Evolutionary conservation across 1,140 invertebrate species (phyloP).

Genomic region (Cardiocondyla obscurior): DNA sequence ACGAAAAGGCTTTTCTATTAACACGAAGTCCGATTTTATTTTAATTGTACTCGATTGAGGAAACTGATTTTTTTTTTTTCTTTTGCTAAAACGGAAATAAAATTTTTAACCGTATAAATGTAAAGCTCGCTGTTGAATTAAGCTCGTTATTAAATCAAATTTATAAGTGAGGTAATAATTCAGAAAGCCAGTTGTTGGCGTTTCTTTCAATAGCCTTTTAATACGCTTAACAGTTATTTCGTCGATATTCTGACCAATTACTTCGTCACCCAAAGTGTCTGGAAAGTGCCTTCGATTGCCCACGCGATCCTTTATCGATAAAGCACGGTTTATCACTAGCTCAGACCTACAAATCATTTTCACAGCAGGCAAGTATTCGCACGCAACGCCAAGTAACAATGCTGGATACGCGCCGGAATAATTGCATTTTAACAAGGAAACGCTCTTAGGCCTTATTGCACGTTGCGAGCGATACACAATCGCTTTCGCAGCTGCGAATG

Average conservation of each 20-base stretch:
- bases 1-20: not conserved
- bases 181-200: conserved; percentile 58
- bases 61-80: no score
- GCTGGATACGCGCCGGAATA: conserved; percentile 49
- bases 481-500: conserved; percentile 29
- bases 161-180: conserved; percentile 66
- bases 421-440: conserved; percentile 57
- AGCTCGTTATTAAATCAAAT: no score
- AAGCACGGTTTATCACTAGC: conserved; percentile 1
- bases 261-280: conserved; percentile 31
- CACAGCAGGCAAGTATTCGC: conserved; percentile 20
- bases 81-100: not conserved
- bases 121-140: conserved; percentile 33
- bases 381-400: conserved; percentile 42
- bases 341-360: conserved; percentile 43
- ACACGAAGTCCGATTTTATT: not conserved
- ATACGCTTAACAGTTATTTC: conserved; percentile 55
- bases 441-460: conserved; percentile 31
- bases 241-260: conserved; percentile 61
- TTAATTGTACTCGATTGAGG: not conserved
- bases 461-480: conserved; percentile 29
- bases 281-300: conserved; percentile 43
- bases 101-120: not conserved
- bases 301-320: conserved; percentile 32
- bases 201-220: conserved; percentile 34